Percentiles rank a stretch among this genome's conserved stretches.
Conservation (phyloP, 2,113 vertebrate genomes). For the Onychostoma macrolepis region DNA sequence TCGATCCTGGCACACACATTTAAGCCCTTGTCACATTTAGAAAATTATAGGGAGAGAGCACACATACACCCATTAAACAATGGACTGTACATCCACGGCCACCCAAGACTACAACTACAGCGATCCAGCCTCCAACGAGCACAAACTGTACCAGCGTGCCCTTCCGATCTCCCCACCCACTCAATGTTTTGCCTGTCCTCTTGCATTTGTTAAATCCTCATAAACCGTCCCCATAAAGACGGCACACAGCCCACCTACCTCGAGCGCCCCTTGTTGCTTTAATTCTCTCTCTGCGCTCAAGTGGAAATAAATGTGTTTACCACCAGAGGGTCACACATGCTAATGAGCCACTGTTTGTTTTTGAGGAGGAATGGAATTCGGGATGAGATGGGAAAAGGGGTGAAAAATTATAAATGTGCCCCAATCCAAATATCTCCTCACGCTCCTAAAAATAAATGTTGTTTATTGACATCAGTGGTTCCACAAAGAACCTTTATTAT, state of each 20-base stretch:
- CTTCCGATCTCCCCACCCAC: conserved; percentile 43
- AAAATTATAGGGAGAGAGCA: conserved; percentile 65
- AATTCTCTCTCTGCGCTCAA: conserved; percentile 73
- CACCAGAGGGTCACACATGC: conserved; percentile 75
- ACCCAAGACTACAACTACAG: conserved; percentile 75
- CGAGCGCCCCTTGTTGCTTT: conserved; percentile 69
- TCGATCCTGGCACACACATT: conserved; percentile 69
- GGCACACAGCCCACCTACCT: conserved; percentile 77
- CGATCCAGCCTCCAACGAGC: conserved; percentile 70
- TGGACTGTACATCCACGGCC: conserved; percentile 67
- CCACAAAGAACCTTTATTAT: neutral
- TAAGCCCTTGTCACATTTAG: conserved; percentile 66
- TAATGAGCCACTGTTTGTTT: conserved; percentile 79
- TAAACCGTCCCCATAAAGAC: conserved; percentile 69
- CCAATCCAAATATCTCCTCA: neutral
- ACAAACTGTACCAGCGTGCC: conserved; percentile 71
- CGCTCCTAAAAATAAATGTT: too few relatives aligned
- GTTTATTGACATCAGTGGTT: neutral
- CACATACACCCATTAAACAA: conserved; percentile 62
- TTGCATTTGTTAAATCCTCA: conserved; percentile 76
- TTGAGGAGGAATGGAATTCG: conserved; percentile 70
- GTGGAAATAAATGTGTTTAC: conserved; percentile 76
- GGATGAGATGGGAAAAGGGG: conserved; percentile 31
- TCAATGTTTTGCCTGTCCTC: conserved; percentile 77
- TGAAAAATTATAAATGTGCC: neutral